phyloP scores from a whole-genome alignment of 2,797 vertebrate genomes.

The Parauchenoglanis ngamensis region DNA sequence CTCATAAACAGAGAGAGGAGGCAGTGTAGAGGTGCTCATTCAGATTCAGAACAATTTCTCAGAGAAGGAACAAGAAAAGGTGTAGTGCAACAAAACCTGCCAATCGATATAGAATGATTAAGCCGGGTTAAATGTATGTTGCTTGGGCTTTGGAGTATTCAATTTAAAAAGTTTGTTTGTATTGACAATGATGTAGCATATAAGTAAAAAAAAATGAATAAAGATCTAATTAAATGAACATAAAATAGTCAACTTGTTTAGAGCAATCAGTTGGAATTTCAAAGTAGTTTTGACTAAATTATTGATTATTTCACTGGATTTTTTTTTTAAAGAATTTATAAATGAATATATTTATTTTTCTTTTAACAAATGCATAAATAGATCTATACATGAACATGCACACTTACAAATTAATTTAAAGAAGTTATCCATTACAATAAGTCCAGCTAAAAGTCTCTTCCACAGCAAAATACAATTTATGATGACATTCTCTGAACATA shows the following conservation, averaged over 20 bases:
- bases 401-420: neutral
- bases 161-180: constrained; percentile 10
- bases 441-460: neutral
- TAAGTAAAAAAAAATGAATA: neutral
- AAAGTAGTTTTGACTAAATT: neutral
- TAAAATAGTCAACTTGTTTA: neutral
- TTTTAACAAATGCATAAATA: neutral
- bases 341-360: neutral
- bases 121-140: constrained; percentile 37
- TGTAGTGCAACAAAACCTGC: constrained; percentile 36
- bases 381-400: neutral
- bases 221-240: neutral
- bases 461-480: constrained; percentile 1
- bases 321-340: neutral
- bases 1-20: constrained; percentile 69
- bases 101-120: constrained; percentile 42
- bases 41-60: constrained; percentile 68
- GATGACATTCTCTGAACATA: neutral
- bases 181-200: neutral
- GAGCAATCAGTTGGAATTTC: neutral
- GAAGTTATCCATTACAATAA: neutral
- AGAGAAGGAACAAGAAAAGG: constrained; percentile 46
- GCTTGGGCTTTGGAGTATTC: neutral
- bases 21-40: constrained; percentile 69
- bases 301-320: neutral